Conservation (phyloP, 2,888 invertebrate species). For the Allophyes oxyacanthae region DNA sequence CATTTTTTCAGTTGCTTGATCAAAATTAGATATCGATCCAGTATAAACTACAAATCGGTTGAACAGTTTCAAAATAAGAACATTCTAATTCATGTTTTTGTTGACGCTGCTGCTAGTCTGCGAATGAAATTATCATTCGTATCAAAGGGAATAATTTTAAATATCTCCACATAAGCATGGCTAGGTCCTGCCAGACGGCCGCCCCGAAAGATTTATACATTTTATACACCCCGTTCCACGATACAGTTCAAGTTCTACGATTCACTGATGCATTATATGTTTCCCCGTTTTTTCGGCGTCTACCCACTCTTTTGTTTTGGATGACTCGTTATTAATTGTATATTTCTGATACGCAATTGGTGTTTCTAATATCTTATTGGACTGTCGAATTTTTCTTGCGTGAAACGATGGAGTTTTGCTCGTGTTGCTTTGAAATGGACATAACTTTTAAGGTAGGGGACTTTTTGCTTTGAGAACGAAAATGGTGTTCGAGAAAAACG, state of each 20-base stretch:
- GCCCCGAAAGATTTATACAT: conserved; percentile 84
- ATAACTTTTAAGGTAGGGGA: conserved; percentile 36
- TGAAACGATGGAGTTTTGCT: conserved; percentile 44
- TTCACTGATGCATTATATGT: conserved; percentile 83
- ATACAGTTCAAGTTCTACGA: conserved; percentile 80
- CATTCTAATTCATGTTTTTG: conserved; percentile 61
- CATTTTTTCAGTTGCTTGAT: conserved; percentile 17
- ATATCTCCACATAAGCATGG: conserved; percentile 83
- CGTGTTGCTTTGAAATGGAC: conserved; percentile 38
- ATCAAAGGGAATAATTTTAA: conserved; percentile 90
- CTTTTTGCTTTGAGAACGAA: conserved; percentile 25
- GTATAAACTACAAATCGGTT: conserved; percentile 12
- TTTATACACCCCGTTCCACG: conserved; percentile 67
- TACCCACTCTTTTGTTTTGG: conserved; percentile 79
- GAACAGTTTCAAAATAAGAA: conserved; percentile 16
- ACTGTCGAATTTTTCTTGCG: conserved; percentile 43
- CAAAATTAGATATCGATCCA: conserved; percentile 3
- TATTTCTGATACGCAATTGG: conserved; percentile 63
- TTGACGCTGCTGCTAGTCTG: conserved; percentile 76
- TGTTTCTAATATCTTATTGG: conserved; percentile 56
- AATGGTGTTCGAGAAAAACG: conserved; percentile 31
- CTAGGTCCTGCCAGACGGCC: conserved; percentile 79
- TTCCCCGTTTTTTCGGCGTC: conserved; percentile 79
- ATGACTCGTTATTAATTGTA: conserved; percentile 71
- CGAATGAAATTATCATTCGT: conserved; percentile 87